Conservation (phyloP, 2,888 invertebrate genomes). For the Synergus umbraculus region DNA sequence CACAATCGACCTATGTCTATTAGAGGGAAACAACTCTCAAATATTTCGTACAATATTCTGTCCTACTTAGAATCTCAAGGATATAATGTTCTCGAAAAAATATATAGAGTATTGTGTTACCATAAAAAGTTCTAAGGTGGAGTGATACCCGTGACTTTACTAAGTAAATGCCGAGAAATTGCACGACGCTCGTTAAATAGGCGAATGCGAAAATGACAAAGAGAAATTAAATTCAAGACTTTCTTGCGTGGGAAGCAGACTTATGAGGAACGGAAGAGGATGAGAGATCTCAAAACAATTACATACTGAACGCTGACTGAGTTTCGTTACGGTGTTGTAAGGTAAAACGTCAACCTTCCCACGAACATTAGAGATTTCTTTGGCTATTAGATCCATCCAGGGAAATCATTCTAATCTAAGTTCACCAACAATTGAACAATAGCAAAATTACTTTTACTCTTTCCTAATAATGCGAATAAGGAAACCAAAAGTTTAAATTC, state of each 20-base stretch:
- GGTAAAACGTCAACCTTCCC: conserved; percentile 20
- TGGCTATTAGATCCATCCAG: background rate
- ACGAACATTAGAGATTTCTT: conserved; percentile 32
- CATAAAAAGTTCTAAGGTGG: conserved; percentile 1
- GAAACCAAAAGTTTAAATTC: background rate
- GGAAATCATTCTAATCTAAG: background rate
- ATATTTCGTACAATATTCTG: background rate
- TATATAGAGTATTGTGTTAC: conserved; percentile 12
- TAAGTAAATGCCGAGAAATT: conserved; percentile 36
- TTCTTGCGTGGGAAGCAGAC: conserved; percentile 55
- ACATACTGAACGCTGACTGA: conserved; percentile 24
- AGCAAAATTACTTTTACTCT: background rate
- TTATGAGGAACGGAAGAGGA: conserved; percentile 36
- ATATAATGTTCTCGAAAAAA: conserved; percentile 20
- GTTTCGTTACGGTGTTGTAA: conserved; percentile 3
- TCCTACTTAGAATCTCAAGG: background rate
- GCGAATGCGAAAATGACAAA: conserved; percentile 50
- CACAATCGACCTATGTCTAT: background rate
- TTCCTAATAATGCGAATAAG: background rate
- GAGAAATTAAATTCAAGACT: conserved; percentile 53
- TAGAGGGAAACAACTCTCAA: background rate
- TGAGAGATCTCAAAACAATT: conserved; percentile 39
- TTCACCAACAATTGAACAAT: background rate
- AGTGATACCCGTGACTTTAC: conserved; percentile 27
- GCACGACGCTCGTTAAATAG: conserved; percentile 36